A percentile compares a stretch with the other conserved stretches of the same genome.
Conservation (phyloP, 1,140 invertebrate species). For the Linepithema humile region DNA sequence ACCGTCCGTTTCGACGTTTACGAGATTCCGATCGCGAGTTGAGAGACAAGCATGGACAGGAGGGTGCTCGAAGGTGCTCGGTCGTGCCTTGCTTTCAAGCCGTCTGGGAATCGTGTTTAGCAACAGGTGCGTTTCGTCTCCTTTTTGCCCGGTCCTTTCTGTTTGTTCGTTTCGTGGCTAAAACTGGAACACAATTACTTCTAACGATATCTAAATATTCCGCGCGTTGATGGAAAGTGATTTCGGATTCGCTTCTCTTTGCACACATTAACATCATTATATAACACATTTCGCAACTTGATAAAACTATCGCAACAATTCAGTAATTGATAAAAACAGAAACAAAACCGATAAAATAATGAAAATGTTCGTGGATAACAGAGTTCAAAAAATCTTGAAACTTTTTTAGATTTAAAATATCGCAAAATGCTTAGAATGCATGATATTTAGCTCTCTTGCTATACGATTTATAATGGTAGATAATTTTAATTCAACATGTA, state of each 20-base stretch:
- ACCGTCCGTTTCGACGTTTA: constrained; percentile 28
- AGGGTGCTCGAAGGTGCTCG: constrained; percentile 20
- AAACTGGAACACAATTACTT: constrained; percentile 32
- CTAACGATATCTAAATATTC: constrained; percentile 10
- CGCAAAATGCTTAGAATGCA: neutral
- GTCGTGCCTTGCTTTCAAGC: constrained; percentile 28
- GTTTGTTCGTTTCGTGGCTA: constrained; percentile 25
- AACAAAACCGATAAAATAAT: neutral
- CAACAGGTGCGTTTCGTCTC: constrained; percentile 57
- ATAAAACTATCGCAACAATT: neutral
- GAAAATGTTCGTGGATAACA: neutral
- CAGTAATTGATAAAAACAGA: neutral
- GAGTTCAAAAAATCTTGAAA: neutral
- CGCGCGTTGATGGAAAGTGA: neutral
- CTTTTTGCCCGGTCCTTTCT: constrained; percentile 13
- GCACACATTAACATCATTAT: neutral
- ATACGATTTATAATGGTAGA: neutral
- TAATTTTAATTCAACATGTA: constrained; percentile 8
- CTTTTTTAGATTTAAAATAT: constrained; percentile 6
- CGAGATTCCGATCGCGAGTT: constrained; percentile 26
- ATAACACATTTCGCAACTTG: neutral
- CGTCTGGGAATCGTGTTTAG: constrained; percentile 39
- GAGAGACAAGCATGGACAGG: constrained; percentile 10
- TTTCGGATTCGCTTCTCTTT: neutral
- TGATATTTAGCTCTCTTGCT: neutral